Evolutionary conservation across 2,888 invertebrate species (phyloP).

Genomic region (Tigriopus californicus): DNA sequence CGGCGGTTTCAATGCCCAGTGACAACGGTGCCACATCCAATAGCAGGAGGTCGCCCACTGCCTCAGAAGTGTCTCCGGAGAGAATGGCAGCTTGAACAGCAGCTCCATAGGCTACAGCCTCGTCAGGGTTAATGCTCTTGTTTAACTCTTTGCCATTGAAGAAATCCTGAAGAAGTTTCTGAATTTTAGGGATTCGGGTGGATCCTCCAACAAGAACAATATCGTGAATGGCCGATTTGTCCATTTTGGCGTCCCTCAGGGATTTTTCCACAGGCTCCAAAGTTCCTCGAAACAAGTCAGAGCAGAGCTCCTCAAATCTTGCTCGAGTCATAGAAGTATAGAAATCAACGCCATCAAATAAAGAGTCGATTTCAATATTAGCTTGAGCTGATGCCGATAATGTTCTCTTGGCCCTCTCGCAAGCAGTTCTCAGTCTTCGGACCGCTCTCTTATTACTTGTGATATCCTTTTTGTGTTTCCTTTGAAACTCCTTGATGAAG

Average conservation of each 20-base stretch:
- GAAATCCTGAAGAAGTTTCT: slow-evolving; percentile 37
- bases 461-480: slow-evolving; percentile 35
- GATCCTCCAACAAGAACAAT: slow-evolving; percentile 45
- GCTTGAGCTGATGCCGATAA: slow-evolving; percentile 49
- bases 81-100: slow-evolving; percentile 44
- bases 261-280: slow-evolving; percentile 44
- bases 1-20: slow-evolving; percentile 47
- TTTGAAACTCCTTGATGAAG: slow-evolving; percentile 35
- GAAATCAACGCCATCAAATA: slow-evolving; percentile 88
- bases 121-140: slow-evolving; percentile 81
- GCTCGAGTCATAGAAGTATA: slow-evolving; percentile 87
- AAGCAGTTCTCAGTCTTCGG: slow-evolving; percentile 69
- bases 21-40: slow-evolving; percentile 45
- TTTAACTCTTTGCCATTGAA: slow-evolving; percentile 41
- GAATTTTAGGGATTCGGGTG: slow-evolving; percentile 46
- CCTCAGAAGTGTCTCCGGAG: slow-evolving; percentile 33
- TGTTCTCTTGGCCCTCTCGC: slow-evolving; percentile 61
- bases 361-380: slow-evolving; percentile 82
- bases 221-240: slow-evolving; percentile 35
- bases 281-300: slow-evolving; percentile 41
- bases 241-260: slow-evolving; percentile 40
- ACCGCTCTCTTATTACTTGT: slow-evolving; percentile 34
- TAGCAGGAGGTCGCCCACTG: slow-evolving; percentile 42
- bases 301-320: slow-evolving; percentile 53
- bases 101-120: slow-evolving; percentile 47